Percentiles rank a stretch among this genome's conserved stretches.
phyloP scores from a whole-genome alignment of 1,140 invertebrate genomes.

The Idris sp. region DNA sequence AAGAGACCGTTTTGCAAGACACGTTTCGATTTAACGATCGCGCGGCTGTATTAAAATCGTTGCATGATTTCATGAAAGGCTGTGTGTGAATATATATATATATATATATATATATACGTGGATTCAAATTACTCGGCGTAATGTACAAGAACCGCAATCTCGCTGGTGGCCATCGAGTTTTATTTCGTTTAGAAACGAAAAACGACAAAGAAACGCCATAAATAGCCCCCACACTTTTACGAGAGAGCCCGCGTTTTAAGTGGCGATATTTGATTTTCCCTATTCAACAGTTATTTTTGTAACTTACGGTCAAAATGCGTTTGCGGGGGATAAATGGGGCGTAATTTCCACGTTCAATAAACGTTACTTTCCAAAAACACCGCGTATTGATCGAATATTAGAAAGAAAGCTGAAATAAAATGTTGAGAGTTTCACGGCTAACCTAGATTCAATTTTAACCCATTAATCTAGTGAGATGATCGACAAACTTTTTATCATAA shows the following conservation, averaged over 20 bases:
- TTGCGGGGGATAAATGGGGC: too few species aligned
- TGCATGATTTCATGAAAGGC: constrained; percentile 24
- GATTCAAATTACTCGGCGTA: constrained; percentile 2
- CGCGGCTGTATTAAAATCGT: constrained; percentile 19
- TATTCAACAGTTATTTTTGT: constrained; percentile 5
- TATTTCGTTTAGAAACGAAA: constrained; percentile 2
- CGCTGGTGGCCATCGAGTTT: not conserved
- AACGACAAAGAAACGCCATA: constrained; percentile 10
- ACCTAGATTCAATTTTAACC: too few species aligned
- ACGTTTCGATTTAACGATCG: constrained; percentile 27
- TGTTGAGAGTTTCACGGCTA: too few species aligned
- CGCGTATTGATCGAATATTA: too few species aligned
- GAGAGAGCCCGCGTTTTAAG: constrained; percentile 1
- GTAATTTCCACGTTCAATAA: too few species aligned
- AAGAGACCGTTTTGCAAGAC: constrained; percentile 16
- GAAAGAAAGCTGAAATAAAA: too few species aligned
- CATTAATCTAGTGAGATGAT: too few species aligned
- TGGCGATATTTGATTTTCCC: constrained; percentile 13
- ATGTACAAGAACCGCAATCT: constrained; percentile 13
- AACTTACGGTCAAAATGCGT: too few species aligned
- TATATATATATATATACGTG: too few species aligned
- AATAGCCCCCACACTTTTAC: not conserved
- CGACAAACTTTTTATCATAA: too few species aligned
- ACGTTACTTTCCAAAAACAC: too few species aligned
- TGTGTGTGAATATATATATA: constrained; percentile 2